Evolutionary conservation across 2,888 invertebrate species (phyloP).

Genomic region (Ichneumoninae sp.): DNA sequence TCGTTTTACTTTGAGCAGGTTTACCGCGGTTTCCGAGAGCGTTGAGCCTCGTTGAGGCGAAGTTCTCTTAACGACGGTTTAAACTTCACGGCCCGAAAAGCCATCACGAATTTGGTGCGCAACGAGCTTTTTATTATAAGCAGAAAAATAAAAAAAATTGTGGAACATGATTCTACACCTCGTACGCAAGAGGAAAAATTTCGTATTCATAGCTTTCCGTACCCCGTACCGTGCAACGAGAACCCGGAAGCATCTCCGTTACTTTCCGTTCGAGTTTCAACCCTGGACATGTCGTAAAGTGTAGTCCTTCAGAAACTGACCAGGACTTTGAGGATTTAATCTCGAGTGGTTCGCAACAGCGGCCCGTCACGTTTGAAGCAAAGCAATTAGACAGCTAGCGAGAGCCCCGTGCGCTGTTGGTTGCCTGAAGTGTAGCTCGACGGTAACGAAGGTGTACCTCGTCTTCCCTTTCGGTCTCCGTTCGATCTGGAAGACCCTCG

Average conservation of each 20-base stretch:
- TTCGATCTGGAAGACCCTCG: constrained; percentile 1
- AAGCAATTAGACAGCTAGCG: constrained; percentile 50
- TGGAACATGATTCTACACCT: background rate
- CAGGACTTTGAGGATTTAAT: constrained; percentile 48
- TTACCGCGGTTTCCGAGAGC: background rate
- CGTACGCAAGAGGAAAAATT: background rate
- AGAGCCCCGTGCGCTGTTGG: background rate
- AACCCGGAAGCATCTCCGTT: background rate
- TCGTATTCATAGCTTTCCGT: background rate
- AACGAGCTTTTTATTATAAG: background rate
- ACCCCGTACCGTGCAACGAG: background rate
- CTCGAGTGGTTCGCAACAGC: constrained; percentile 37
- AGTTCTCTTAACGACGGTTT: background rate
- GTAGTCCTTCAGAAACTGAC: constrained; percentile 21
- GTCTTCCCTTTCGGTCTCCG: constrained; percentile 1
- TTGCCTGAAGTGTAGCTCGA: background rate
- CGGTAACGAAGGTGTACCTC: background rate
- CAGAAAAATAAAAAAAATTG: background rate
- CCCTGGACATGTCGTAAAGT: background rate
- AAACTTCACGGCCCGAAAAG: background rate
- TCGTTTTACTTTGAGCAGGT: background rate
- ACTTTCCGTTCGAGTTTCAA: background rate
- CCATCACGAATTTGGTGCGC: background rate
- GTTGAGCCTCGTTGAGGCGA: background rate
- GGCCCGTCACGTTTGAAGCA: constrained; percentile 19